Evolutionary conservation across 2,888 invertebrate genomes (phyloP).

Genomic region (Cheilosia impressa): DNA sequence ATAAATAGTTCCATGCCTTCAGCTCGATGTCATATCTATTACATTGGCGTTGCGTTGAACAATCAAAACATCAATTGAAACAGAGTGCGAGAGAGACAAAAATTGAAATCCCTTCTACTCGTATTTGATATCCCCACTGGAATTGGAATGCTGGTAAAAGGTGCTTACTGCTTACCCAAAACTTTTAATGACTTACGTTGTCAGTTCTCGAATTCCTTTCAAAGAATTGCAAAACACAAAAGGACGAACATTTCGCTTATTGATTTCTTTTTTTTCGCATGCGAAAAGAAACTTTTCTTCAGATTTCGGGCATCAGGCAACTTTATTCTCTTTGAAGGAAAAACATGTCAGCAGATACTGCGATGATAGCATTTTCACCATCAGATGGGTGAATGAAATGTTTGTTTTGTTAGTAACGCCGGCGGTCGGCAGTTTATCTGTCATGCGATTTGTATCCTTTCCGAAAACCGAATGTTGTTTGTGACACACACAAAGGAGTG

Average conservation of each 20-base stretch:
- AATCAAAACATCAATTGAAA: conserved; percentile 21
- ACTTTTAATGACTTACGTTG: conserved; percentile 65
- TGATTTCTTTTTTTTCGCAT: conserved; percentile 1
- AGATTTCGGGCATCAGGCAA: neutral
- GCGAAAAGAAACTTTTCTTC: neutral
- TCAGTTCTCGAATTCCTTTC: conserved; percentile 39
- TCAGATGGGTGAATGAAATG: conserved; percentile 9
- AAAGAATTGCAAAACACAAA: conserved; percentile 4
- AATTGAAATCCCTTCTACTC: conserved; percentile 45
- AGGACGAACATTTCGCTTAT: conserved; percentile 9
- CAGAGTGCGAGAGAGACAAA: neutral
- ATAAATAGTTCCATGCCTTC: conserved; percentile 47
- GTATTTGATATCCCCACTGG: conserved; percentile 4
- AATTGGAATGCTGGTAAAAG: conserved; percentile 38
- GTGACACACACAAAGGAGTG: conserved; percentile 14
- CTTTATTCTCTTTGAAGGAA: conserved; percentile 22
- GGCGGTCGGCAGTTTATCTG: conserved; percentile 15
- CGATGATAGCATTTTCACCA: neutral
- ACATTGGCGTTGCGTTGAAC: neutral
- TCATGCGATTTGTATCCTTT: conserved; percentile 2
- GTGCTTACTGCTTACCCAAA: conserved; percentile 47
- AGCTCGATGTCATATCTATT: neutral
- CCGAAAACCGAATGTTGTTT: conserved; percentile 3
- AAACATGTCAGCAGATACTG: conserved; percentile 29
- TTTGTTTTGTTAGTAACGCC: conserved; percentile 8